Percentiles rank a stretch among this genome's conserved stretches.
Evolutionary conservation across 2,888 invertebrate genomes (phyloP).

Genomic region (Horisme vitalbata): DNA sequence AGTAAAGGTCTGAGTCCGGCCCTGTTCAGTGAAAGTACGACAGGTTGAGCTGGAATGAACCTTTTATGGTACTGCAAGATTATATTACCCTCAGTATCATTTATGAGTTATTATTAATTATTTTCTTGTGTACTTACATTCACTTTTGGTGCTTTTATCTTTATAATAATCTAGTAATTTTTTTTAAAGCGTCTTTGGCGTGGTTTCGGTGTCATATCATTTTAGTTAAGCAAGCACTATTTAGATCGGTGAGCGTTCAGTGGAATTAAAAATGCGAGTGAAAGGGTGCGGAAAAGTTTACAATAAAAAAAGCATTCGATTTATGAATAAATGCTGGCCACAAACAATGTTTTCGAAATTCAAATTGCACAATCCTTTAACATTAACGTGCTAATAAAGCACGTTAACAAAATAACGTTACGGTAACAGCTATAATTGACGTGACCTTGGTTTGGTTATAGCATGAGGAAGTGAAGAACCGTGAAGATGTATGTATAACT

Average conservation of each 20-base stretch:
- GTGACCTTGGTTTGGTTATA: constrained; percentile 33
- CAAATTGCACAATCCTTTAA: constrained; percentile 6
- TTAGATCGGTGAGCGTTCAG: no score
- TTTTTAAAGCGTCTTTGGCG: no score
- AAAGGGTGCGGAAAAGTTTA: no score
- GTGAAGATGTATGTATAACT: not conserved
- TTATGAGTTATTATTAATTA: constrained; percentile 1
- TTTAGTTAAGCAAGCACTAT: no score
- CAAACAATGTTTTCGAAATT: constrained; percentile 4
- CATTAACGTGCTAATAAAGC: constrained; percentile 24
- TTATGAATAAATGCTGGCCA: not conserved
- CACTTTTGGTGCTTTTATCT: constrained; percentile 4
- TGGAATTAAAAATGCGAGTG: no score
- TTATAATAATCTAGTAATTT: no score
- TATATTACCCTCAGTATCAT: constrained; percentile 14
- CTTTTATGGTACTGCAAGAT: constrained; percentile 20
- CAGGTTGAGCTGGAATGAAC: constrained; percentile 18
- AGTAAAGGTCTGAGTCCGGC: constrained; percentile 1
- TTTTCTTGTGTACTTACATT: constrained; percentile 7
- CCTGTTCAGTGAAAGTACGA: constrained; percentile 22
- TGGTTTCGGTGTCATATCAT: no score
- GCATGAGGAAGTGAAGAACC: constrained; percentile 26
- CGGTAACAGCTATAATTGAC: constrained; percentile 18
- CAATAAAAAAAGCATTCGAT: no score
- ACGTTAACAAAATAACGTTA: constrained; percentile 12